phyloP scores from a whole-genome alignment of 2,113 vertebrate species.

The Colius striatus region DNA sequence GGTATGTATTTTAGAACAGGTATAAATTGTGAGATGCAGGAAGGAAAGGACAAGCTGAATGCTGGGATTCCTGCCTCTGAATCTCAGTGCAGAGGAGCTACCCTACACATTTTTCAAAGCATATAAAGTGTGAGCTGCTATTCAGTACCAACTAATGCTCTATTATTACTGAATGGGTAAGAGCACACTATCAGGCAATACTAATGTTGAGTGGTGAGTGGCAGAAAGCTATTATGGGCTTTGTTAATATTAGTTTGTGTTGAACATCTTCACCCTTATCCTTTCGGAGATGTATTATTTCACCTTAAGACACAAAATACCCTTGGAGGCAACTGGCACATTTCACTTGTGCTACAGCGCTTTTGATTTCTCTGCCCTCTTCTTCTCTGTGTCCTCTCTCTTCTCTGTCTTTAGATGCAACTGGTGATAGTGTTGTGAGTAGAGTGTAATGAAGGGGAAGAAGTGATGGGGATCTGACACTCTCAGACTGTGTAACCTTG shows the following conservation, averaged over 20 bases:
- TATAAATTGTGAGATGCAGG: neutral
- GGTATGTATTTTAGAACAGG: neutral
- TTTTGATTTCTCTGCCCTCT: neutral
- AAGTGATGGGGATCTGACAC: neutral
- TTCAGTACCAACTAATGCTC: neutral
- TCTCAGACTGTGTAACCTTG: neutral
- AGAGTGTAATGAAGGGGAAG: neutral
- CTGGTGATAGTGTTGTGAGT: neutral
- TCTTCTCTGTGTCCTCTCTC: neutral
- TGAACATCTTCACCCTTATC: neutral
- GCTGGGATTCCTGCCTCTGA: neutral
- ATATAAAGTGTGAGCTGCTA: neutral
- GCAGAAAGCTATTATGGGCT: neutral
- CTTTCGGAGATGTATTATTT: neutral
- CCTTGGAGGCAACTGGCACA: neutral
- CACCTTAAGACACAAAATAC: neutral
- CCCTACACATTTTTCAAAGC: neutral
- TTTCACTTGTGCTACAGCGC: neutral
- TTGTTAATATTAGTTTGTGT: neutral
- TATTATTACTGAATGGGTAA: neutral
- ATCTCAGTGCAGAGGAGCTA: neutral
- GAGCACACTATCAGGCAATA: neutral
- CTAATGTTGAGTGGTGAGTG: rapidly evolving
- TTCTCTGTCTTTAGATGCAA: rapidly evolving
- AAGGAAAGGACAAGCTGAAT: neutral